Base-by-base conservation (phyloP, 30 jellyfish, hydroid and myxozoan genomes). In the Hydractinia echinata region DNA sequence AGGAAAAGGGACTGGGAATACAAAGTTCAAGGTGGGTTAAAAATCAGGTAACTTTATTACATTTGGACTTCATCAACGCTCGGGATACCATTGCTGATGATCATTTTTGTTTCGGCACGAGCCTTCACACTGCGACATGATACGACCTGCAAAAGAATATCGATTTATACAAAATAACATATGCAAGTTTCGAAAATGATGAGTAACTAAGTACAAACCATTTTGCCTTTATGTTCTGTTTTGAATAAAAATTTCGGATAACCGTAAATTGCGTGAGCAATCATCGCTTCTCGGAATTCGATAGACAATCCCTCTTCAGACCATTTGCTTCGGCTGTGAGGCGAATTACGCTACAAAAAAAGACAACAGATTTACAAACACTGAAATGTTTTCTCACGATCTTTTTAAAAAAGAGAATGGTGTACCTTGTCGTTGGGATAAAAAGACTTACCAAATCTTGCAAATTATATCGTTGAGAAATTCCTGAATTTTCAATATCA, bases 281-380 rank as follows among this genome's bases (percentile, higher is more conserved):
- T 76, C 95, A 83, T 87, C 5, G 98, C 95, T 81, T 92, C 98
- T 53, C 81, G 66, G 83, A 92, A 87, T 73, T 92, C 98, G 54
- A 83, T 87, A 4, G 98, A 79, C n/a, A 92, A 16, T 13, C 98
- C 98, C 30, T 92, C 98, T 67, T 92, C 91, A 4, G 95, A 77
- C 96, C 96, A 92, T 79, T 92, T 86, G 52, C 83, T 87, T 49
- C 96, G 77, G 9, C 83, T 67, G 50, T 87, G 89, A 5, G 89
- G 95, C 14, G 96, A 83, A 64, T 92, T 92, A 11, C 98, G 80
- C 97, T 89, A 51, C 48, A 73, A 51, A 13, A 68, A 20, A 68
- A 19, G 51, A 18, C 15, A 67, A 21, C 39, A 64, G 39, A 51
- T 6, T 7, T 7, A 64, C 9, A 13, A 13, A 51, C 16, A 44